Conservation (phyloP, 2,888 invertebrate species). For the Phania funesta region DNA sequence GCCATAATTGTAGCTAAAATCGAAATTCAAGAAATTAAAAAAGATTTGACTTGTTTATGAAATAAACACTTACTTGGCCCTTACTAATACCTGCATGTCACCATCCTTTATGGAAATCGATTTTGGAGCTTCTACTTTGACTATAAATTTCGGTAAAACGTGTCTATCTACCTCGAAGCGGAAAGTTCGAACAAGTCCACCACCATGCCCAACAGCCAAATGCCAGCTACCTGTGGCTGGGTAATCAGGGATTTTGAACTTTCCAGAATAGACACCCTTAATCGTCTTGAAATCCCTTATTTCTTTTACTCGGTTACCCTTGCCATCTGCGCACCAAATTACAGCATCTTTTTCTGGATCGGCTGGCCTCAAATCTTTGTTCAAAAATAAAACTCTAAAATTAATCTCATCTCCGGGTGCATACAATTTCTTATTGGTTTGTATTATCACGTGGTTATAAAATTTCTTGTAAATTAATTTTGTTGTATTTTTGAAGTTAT, state of each 20-base stretch:
- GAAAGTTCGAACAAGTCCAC: conserved; percentile 70
- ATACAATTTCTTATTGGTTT: too few relatives aligned
- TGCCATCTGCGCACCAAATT: conserved; percentile 86
- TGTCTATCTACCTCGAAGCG: conserved; percentile 89
- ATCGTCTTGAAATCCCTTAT: conserved; percentile 83
- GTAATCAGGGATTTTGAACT: conserved; percentile 86
- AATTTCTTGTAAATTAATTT: too few relatives aligned
- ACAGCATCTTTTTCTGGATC: conserved; percentile 83
- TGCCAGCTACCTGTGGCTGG: conserved; percentile 95
- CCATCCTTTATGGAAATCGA: conserved; percentile 91
- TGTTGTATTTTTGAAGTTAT: conserved; percentile 86
- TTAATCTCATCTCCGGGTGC: too few relatives aligned
- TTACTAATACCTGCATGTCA: conserved; percentile 88
- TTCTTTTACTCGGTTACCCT: conserved; percentile 90
- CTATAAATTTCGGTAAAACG: too few relatives aligned
- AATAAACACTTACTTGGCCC: conserved; percentile 73
- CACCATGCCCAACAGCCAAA: conserved; percentile 74
- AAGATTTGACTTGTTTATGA: neutral
- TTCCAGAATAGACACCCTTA: conserved; percentile 84
- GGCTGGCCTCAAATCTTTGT: too few relatives aligned
- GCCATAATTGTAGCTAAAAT: conserved; percentile 84
- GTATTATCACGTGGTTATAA: too few relatives aligned
- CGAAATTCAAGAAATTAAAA: neutral
- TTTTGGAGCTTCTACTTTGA: conserved; percentile 89
- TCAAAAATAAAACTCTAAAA: too few relatives aligned